These are phyloP conservation scores for Rhinolophus ferrumequinum DNA, from an alignment of 2,113 vertebrate genomes.

Conservation along the genomic window DNA sequence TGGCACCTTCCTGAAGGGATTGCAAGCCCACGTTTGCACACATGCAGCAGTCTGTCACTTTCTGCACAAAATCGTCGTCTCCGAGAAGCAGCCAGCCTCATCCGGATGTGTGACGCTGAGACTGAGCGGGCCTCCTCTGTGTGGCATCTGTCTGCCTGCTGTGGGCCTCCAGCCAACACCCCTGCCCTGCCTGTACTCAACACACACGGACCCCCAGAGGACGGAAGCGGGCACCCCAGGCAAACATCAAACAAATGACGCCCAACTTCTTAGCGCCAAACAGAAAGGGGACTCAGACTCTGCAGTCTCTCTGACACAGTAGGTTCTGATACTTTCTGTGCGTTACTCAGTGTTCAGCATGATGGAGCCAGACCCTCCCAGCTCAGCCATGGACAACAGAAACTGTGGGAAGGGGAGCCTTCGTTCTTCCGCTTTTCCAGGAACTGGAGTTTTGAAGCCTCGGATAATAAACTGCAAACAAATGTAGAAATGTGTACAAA, in stretches of 20 bases:
- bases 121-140: accelerated
- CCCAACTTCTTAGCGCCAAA: background rate
- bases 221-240: background rate
- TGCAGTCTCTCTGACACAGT: accelerated
- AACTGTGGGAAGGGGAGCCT: accelerated
- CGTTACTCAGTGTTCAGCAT: too few relatives aligned
- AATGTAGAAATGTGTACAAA: background rate
- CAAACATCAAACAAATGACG: background rate
- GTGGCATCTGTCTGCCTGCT: background rate
- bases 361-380: background rate
- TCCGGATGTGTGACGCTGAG: accelerated
- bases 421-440: background rate
- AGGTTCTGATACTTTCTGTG: background rate
- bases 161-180: background rate
- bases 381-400: too few relatives aligned
- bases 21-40: background rate
- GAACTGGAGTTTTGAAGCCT: background rate
- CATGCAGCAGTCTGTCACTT: too few relatives aligned
- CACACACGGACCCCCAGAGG: background rate
- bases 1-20: background rate
- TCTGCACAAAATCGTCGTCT: too few relatives aligned
- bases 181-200: background rate
- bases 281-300: background rate
- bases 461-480: too few relatives aligned
- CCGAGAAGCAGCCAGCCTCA: background rate